Evolutionary conservation across 2,797 vertebrate genomes (phyloP).

Genomic region (Glossophaga mutica): DNA sequence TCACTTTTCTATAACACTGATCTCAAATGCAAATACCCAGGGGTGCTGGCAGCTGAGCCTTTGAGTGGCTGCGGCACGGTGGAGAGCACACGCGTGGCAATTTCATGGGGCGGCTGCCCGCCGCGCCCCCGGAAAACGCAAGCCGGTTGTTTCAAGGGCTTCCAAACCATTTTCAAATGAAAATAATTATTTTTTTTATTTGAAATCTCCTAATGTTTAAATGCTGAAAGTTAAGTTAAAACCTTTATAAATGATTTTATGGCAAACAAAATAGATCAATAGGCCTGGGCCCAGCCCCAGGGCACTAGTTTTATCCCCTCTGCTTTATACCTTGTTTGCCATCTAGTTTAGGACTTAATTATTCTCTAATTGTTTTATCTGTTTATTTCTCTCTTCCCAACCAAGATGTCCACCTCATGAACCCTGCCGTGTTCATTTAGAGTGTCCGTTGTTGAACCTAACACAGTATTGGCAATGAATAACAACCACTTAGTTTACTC

Average conservation of each 20-base stretch:
- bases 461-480: neutral
- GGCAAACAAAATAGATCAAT: neutral
- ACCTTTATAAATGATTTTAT: neutral
- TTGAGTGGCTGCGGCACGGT: neutral
- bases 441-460: neutral
- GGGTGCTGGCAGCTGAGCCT: neutral
- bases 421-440: neutral
- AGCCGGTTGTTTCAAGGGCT: neutral
- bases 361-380: neutral
- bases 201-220: neutral
- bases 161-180: neutral
- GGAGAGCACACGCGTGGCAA: rapidly evolving
- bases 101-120: neutral
- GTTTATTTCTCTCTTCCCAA: neutral
- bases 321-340: neutral
- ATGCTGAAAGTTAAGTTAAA: conserved; percentile 13
- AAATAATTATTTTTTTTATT: neutral
- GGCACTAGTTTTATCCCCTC: neutral
- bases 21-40: neutral
- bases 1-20: neutral
- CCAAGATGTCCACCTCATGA: neutral
- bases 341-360: neutral
- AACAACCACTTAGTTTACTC: neutral
- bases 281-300: neutral
- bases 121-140: neutral